Conservation (phyloP, 1,140 invertebrate species). For the Mamestra configurata region DNA sequence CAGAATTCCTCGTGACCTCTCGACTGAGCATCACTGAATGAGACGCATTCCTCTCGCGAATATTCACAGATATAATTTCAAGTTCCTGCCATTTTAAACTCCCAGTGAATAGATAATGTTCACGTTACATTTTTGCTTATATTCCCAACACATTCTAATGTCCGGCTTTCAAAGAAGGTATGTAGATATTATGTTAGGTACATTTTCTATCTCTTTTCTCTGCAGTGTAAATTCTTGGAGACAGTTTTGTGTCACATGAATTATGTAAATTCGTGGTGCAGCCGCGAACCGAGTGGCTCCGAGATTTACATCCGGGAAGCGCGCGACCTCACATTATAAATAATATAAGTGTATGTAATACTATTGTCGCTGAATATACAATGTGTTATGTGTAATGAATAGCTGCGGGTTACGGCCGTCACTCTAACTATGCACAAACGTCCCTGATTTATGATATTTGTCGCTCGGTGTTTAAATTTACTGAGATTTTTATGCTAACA, state of each 20-base stretch:
- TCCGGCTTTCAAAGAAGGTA: slow-evolving; percentile 49
- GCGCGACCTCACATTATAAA: slow-evolving; percentile 62
- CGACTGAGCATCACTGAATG: slow-evolving; percentile 68
- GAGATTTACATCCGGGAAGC: slow-evolving; percentile 69
- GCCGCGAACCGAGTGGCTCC: slow-evolving; percentile 60
- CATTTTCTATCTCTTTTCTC: slow-evolving; percentile 60
- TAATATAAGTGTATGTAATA: slow-evolving; percentile 54
- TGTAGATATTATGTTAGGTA: slow-evolving; percentile 25
- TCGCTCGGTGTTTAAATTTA: not conserved
- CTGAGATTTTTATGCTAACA: not conserved
- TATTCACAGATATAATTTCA: slow-evolving; percentile 81
- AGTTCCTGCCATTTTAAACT: slow-evolving; percentile 67
- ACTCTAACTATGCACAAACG: not conserved
- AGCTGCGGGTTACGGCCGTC: not conserved
- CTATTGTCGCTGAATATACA: slow-evolving; percentile 41
- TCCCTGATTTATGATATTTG: not conserved
- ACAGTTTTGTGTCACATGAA: slow-evolving; percentile 74
- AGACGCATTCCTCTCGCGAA: slow-evolving; percentile 75
- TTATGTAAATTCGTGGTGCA: slow-evolving; percentile 72
- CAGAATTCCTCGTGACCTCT: slow-evolving; percentile 73
- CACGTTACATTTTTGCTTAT: slow-evolving; percentile 38
- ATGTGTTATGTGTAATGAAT: slow-evolving; percentile 21
- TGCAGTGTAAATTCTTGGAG: slow-evolving; percentile 73
- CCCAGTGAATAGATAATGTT: slow-evolving; percentile 43
- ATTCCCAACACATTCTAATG: slow-evolving; percentile 34